Conservation (phyloP, 1,140 invertebrate genomes). For the Galleria mellonella region DNA sequence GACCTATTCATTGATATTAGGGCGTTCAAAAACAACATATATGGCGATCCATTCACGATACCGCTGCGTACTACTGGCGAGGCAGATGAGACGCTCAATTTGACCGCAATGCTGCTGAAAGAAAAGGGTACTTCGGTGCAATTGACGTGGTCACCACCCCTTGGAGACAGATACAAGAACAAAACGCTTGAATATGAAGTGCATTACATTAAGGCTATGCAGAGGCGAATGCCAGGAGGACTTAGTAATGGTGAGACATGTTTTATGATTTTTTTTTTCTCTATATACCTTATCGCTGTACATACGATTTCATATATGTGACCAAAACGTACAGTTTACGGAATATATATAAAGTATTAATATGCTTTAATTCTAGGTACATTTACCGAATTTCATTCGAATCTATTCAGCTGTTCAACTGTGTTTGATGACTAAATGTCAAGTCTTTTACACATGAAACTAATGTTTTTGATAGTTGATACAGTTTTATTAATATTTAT, state of each 20-base stretch:
- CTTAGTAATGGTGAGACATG: conserved; percentile 39
- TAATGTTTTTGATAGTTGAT: no score
- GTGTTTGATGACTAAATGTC: no score
- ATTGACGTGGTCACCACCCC: conserved; percentile 78
- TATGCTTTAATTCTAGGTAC: no score
- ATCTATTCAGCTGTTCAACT: no score
- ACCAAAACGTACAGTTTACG: no score
- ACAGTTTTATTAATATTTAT: no score
- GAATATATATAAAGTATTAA: no score
- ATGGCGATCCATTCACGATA: conserved; percentile 74
- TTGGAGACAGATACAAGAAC: conserved; percentile 52
- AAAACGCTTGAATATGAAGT: conserved; percentile 74
- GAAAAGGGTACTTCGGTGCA: conserved; percentile 78
- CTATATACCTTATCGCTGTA: no score
- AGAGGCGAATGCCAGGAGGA: conserved; percentile 23
- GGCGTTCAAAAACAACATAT: conserved; percentile 76
- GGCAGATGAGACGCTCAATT: conserved; percentile 47
- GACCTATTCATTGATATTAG: conserved; percentile 77
- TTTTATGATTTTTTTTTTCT: no score
- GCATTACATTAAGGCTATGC: conserved; percentile 37
- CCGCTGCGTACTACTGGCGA: conserved; percentile 74
- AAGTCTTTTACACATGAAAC: no score
- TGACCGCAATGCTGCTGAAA: conserved; percentile 74
- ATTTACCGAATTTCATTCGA: no score
- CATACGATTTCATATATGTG: no score